phyloP scores from a whole-genome alignment of 2,888 invertebrate genomes.

The Stenoptilia bipunctidactyla region DNA sequence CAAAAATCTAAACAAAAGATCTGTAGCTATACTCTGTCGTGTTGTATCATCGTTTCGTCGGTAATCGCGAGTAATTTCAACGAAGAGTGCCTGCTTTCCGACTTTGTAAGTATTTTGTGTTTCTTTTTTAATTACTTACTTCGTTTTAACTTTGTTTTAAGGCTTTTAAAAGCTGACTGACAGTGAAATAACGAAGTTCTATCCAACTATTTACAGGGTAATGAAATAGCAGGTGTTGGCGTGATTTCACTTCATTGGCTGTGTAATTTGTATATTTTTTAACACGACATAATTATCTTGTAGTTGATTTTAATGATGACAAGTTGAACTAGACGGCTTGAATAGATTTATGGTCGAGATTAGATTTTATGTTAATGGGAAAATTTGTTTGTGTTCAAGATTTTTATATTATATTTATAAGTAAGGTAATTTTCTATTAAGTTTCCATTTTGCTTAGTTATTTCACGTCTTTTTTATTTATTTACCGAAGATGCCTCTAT shows the following conservation, averaged over 20 bases:
- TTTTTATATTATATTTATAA: too few relatives aligned
- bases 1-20: too few relatives aligned
- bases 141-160: slow-evolving; percentile 69
- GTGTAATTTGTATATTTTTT: slow-evolving; percentile 17
- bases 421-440: too few relatives aligned
- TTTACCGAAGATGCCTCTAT: too few relatives aligned
- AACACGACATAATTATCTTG: slow-evolving; percentile 14
- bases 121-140: slow-evolving; percentile 72
- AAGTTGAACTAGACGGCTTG: too few relatives aligned
- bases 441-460: too few relatives aligned
- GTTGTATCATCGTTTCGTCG: slow-evolving; percentile 70
- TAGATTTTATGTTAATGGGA: too few relatives aligned
- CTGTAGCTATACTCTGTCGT: too few relatives aligned
- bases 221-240: slow-evolving; percentile 57
- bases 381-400: too few relatives aligned
- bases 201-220: slow-evolving; percentile 63
- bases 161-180: slow-evolving; percentile 68
- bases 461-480: too few relatives aligned
- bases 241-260: slow-evolving; percentile 31
- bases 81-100: slow-evolving; percentile 69
- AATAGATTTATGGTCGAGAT: too few relatives aligned
- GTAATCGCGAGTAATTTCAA: slow-evolving; percentile 71
- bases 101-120: slow-evolving; percentile 71
- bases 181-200: slow-evolving; percentile 67
- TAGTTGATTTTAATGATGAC: slow-evolving; percentile 2